A percentile compares a stretch with the other conserved stretches of the same genome.
Evolutionary conservation across 2,797 vertebrate genomes (phyloP).

Genomic region (Oreortyx pictus): DNA sequence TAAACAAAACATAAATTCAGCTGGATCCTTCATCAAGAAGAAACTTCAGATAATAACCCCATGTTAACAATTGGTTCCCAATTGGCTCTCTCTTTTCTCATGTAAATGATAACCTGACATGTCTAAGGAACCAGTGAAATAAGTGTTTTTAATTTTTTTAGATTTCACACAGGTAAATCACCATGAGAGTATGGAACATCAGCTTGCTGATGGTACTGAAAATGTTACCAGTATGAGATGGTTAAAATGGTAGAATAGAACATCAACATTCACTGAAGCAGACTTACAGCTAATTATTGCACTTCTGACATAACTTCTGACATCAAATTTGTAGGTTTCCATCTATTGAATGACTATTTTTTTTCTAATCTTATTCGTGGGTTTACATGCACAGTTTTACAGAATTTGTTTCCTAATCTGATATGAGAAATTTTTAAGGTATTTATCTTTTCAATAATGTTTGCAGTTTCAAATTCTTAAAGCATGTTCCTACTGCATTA

Average conservation of each 20-base stretch:
- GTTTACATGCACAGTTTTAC: conserved; percentile 15
- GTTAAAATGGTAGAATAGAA: conserved; percentile 33
- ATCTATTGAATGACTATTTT: background rate
- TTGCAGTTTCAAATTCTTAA: conserved; percentile 65
- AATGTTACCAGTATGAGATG: background rate
- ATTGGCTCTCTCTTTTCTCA: background rate
- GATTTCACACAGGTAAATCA: background rate
- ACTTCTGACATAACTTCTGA: background rate
- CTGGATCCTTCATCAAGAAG: background rate
- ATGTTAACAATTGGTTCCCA: background rate
- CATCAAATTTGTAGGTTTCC: background rate
- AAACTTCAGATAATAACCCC: background rate
- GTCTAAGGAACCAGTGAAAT: background rate
- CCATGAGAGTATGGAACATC: background rate
- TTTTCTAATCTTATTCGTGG: background rate
- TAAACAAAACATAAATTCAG: conserved; percentile 9
- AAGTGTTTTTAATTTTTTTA: background rate
- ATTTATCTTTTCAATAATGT: conserved; percentile 69
- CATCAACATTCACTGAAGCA: background rate
- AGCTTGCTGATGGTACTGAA: background rate
- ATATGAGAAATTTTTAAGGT: conserved; percentile 58
- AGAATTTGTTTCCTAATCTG: conserved; percentile 61
- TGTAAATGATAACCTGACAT: background rate
- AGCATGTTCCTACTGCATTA: conserved; percentile 1
- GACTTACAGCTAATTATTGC: conserved; percentile 30